Conservation (phyloP, 2,113 vertebrate genomes). For the Phaethon lepturus region DNA sequence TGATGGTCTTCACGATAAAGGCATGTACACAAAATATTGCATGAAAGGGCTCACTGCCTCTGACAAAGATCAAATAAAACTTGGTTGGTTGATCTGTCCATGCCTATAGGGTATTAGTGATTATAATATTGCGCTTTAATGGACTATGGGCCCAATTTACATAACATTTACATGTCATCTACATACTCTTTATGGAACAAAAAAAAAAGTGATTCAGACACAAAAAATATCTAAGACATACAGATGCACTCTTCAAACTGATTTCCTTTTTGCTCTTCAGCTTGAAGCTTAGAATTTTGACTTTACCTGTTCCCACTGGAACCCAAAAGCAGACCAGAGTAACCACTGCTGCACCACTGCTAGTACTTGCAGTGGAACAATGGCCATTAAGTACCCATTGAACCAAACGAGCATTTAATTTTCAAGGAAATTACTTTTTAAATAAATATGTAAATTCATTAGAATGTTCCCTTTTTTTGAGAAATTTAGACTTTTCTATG, state of each 20-base stretch:
- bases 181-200: constrained; percentile 33
- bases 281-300: neutral
- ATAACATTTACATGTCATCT: constrained; percentile 53
- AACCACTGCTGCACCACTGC: neutral
- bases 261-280: neutral
- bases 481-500: neutral
- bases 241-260: neutral
- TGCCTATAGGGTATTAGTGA: constrained; percentile 65
- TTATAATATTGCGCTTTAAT: constrained; percentile 59
- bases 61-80: constrained; percentile 66
- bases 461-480: neutral
- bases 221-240: constrained; percentile 37
- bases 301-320: neutral
- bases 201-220: constrained; percentile 27
- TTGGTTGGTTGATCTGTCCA: constrained; percentile 40
- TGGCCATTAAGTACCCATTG: neutral
- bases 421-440: neutral
- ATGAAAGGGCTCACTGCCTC: constrained; percentile 24
- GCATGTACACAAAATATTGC: constrained; percentile 26
- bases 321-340: neutral
- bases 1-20: constrained; percentile 12
- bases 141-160: constrained; percentile 47
- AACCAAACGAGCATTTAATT: neutral
- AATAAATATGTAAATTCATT: neutral
- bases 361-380: neutral